These are phyloP conservation scores for Leptinotarsa juncta DNA, from an alignment of 2,888 invertebrate species.

Conservation along the genomic window DNA sequence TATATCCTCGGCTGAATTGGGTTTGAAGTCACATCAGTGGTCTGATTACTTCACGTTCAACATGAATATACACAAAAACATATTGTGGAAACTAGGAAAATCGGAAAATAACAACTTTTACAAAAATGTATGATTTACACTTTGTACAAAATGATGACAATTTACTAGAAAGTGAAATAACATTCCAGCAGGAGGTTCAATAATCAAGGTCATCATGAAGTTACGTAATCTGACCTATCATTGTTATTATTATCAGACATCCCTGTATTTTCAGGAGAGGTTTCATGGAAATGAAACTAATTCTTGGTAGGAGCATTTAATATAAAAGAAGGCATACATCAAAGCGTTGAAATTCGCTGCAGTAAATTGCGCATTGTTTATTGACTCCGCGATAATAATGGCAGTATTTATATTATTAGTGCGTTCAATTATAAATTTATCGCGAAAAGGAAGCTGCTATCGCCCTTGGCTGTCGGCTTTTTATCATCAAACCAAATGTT, in stretches of 20 bases:
- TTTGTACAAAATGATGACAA: too few species aligned
- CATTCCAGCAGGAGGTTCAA: too few species aligned
- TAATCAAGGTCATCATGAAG: too few species aligned
- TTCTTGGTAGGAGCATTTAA: background rate
- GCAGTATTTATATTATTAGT: constrained; percentile 13
- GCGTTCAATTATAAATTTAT: constrained; percentile 15
- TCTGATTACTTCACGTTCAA: too few species aligned
- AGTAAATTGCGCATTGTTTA: constrained; percentile 11
- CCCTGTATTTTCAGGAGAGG: background rate
- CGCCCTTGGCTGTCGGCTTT: constrained; percentile 7
- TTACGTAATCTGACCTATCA: too few species aligned
- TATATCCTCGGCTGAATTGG: too few species aligned
- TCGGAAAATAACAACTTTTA: too few species aligned
- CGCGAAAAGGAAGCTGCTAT: constrained; percentile 23
- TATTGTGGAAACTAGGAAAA: too few species aligned
- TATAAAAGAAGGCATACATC: background rate
- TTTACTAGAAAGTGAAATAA: too few species aligned
- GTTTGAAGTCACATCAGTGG: too few species aligned
- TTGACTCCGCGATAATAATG: background rate
- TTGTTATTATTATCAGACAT: background rate
- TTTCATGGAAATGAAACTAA: background rate
- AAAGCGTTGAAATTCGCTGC: background rate
- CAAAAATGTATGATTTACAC: too few species aligned
- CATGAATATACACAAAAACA: too few species aligned
- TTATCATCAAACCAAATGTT: constrained; percentile 14